Percentiles rank a stretch among this genome's conserved stretches.
Conservation (phyloP, 2,113 vertebrate species). For the Phocoena sinus region DNA sequence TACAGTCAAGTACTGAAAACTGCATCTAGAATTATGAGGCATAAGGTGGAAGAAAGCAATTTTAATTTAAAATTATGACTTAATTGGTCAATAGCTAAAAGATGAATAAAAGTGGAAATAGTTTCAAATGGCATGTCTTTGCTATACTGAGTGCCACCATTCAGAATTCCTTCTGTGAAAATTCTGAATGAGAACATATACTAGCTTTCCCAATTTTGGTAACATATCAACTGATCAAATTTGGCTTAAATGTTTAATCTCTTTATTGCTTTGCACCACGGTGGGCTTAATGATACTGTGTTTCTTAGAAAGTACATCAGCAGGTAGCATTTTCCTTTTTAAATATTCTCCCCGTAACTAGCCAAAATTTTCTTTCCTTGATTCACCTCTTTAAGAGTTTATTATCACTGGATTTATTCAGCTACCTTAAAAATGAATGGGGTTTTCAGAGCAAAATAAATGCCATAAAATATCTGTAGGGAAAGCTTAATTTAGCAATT, state of each 20-base stretch:
- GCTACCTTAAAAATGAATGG: constrained; percentile 40
- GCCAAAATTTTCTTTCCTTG: not conserved
- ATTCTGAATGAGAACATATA: constrained; percentile 29
- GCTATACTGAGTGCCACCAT: not conserved
- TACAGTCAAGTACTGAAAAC: not conserved
- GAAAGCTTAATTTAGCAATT: constrained; percentile 42
- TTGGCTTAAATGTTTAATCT: not conserved
- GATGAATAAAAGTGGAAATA: not conserved
- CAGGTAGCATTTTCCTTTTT: not conserved
- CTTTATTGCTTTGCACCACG: not conserved
- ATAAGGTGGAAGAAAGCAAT: not conserved
- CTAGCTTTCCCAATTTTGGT: not conserved
- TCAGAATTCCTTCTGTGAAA: constrained; percentile 40
- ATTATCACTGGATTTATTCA: constrained; percentile 39
- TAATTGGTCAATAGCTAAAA: not conserved
- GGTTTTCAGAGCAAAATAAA: constrained; percentile 46
- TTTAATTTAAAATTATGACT: constrained; percentile 31
- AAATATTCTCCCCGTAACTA: not conserved
- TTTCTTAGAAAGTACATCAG: not conserved
- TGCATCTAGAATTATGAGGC: not conserved
- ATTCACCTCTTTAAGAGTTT: constrained; percentile 41
- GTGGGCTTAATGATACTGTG: not conserved
- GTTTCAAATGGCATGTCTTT: not conserved
- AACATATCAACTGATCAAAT: constrained; percentile 7
- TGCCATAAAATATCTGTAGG: constrained; percentile 7